Conservation (phyloP, 2,113 vertebrate species). For the Oriolus oriolus region DNA sequence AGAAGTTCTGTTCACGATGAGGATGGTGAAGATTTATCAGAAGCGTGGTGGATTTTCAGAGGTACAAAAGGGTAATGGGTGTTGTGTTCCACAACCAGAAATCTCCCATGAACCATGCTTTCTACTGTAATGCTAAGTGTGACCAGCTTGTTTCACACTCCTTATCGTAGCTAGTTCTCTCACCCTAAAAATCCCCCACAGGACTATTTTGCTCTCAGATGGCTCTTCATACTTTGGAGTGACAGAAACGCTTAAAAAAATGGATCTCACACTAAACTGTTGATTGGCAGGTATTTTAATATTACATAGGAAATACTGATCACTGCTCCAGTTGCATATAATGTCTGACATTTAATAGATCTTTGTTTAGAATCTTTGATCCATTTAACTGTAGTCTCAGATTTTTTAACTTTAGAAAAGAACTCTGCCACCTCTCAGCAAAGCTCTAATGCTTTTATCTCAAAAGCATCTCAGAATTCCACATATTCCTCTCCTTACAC, state of each 20-base stretch:
- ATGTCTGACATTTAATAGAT: background rate
- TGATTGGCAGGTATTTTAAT: background rate
- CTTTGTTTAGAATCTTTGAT: background rate
- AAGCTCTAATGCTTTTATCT: background rate
- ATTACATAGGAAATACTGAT: background rate
- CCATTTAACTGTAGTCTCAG: background rate
- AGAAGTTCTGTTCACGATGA: background rate
- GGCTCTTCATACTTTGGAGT: background rate
- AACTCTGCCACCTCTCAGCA: background rate
- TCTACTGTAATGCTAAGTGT: background rate
- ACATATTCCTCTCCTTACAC: background rate
- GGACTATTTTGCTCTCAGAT: background rate
- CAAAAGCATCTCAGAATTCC: background rate
- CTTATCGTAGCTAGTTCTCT: fast-evolving
- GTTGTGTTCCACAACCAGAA: background rate
- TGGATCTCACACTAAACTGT: background rate
- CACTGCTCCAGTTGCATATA: background rate
- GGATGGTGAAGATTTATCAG: background rate
- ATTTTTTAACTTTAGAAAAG: background rate
- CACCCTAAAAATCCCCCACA: fast-evolving
- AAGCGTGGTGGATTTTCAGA: background rate
- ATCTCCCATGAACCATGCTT: background rate
- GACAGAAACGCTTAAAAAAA: background rate
- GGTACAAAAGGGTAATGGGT: background rate
- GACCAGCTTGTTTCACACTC: background rate